Conservation (phyloP, 2,797 vertebrate species). For the Ceryle rudis region DNA sequence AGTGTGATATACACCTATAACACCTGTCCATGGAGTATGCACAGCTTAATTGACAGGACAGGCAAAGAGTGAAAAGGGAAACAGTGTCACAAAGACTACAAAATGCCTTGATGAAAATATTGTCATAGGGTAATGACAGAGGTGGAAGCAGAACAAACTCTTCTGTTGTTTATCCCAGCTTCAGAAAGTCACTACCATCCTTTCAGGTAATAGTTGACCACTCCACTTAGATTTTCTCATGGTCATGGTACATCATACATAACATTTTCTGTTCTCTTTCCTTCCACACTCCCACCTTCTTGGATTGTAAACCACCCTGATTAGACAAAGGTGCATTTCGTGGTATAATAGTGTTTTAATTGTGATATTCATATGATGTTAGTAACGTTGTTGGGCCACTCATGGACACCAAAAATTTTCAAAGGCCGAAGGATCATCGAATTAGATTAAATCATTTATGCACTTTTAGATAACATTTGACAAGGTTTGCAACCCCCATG, state of each 20-base stretch:
- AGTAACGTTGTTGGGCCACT: not conserved
- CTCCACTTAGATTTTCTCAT: not conserved
- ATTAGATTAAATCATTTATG: not conserved
- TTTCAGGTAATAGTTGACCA: not conserved
- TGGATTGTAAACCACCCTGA: not conserved
- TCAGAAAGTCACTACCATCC: fast-evolving
- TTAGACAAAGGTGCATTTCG: not conserved
- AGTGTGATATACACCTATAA: not conserved
- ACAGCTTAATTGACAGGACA: not conserved
- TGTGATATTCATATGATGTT: fast-evolving
- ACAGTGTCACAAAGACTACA: not conserved
- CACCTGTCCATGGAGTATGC: not conserved
- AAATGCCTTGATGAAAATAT: not conserved
- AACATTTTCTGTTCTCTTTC: not conserved
- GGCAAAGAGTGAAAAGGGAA: not conserved
- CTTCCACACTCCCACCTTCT: not conserved
- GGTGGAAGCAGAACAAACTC: not conserved
- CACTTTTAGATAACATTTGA: not conserved
- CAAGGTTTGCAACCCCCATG: not conserved
- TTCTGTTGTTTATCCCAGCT: not conserved
- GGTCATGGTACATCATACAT: not conserved
- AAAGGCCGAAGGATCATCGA: not conserved
- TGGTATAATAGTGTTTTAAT: not conserved
- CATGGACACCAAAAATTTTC: not conserved
- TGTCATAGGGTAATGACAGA: not conserved